Conservation (phyloP, 2,113 vertebrate genomes). For the Caloenas nicobarica region DNA sequence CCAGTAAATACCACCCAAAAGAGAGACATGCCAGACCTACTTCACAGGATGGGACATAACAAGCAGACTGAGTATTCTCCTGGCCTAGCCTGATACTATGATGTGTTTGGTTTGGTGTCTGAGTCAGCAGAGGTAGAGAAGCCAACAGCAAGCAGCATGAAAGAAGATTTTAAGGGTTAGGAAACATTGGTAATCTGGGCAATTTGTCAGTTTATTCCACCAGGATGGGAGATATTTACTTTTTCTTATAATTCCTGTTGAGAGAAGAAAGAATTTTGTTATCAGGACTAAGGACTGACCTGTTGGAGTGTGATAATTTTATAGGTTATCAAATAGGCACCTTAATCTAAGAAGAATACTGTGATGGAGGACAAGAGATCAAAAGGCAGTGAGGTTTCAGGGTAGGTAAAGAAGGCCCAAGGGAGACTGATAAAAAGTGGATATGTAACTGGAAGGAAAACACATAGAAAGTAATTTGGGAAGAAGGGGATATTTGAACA, state of each 20-base stretch:
- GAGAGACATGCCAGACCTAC: fast-evolving
- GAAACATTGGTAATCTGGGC: not conserved
- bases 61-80: not conserved
- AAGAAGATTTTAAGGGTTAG: not conserved
- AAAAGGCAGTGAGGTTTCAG: not conserved
- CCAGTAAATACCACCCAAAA: not conserved
- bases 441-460: not conserved
- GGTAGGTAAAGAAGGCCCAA: not conserved
- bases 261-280: not conserved
- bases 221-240: not conserved
- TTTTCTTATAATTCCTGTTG: not conserved
- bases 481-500: not conserved
- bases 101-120: not conserved
- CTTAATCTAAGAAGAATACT: not conserved
- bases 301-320: not conserved
- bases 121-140: not conserved
- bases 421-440: not conserved
- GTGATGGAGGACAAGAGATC: not conserved
- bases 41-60: fast-evolving
- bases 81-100: not conserved
- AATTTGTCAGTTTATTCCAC: not conserved
- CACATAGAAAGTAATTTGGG: not conserved
- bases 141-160: not conserved
- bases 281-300: not conserved
- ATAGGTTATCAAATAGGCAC: not conserved